Conservation (phyloP, 2,797 vertebrate genomes). For the Rhinichthys osculus region DNA sequence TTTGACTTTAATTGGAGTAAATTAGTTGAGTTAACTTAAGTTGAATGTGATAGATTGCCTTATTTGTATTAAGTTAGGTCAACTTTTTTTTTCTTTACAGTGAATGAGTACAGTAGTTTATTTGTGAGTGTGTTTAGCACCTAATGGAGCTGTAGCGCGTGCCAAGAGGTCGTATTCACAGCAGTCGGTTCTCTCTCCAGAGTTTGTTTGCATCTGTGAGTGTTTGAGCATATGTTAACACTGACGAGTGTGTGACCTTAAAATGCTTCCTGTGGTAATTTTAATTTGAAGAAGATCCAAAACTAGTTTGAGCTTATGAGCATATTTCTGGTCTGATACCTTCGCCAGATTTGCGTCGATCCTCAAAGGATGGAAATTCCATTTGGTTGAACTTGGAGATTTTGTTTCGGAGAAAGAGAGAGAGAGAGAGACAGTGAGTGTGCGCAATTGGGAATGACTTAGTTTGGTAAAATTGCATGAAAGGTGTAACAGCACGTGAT, state of each 20-base stretch:
- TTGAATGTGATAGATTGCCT: neutral
- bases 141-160: neutral
- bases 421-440: neutral
- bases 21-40: neutral
- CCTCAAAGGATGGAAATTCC: neutral
- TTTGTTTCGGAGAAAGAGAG: neutral
- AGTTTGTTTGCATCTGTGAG: conserved; percentile 9
- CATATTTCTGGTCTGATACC: neutral
- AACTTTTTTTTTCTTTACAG: neutral
- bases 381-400: neutral
- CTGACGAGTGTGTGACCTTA: conserved; percentile 7
- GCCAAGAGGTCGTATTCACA: conserved; percentile 37
- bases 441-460: neutral
- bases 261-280: conserved; percentile 1
- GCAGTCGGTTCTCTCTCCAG: conserved; percentile 11
- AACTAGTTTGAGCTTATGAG: conserved; percentile 45
- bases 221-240: conserved; percentile 36
- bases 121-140: neutral
- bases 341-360: neutral
- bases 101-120: conserved; percentile 11
- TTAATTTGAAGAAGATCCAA: conserved; percentile 26
- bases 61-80: neutral
- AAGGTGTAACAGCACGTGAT: neutral
- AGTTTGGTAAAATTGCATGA: conserved; percentile 13
- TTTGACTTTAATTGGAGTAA: neutral